Evolutionary conservation across 2,888 invertebrate genomes (phyloP).

Genomic region (Hetaerina titia): DNA sequence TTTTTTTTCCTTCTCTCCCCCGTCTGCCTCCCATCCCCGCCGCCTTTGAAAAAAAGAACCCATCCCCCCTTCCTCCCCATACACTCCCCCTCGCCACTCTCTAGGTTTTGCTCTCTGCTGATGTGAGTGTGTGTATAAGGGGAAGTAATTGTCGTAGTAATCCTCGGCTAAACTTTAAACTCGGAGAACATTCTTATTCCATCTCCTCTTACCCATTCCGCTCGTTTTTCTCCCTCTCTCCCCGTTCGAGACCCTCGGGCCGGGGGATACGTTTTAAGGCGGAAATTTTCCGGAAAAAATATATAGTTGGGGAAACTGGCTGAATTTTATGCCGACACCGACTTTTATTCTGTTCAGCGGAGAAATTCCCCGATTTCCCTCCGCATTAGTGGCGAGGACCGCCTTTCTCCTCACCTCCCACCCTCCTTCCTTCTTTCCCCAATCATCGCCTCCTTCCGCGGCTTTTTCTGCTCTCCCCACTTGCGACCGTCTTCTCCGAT

Average conservation of each 20-base stretch:
- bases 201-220: not conserved
- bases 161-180: constrained; percentile 45
- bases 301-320: not conserved
- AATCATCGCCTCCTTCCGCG: not conserved
- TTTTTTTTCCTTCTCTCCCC: constrained; percentile 17
- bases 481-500: not conserved
- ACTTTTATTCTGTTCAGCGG: constrained; percentile 35
- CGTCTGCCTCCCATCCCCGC: constrained; percentile 67
- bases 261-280: constrained; percentile 2
- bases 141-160: constrained; percentile 17
- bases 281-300: constrained; percentile 9
- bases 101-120: not conserved
- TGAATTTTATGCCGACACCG: not conserved
- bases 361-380: not conserved
- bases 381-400: not conserved
- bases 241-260: not conserved
- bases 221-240: not conserved
- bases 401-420: not conserved
- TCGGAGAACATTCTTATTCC: not conserved
- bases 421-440: not conserved
- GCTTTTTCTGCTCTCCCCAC: not conserved
- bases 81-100: not conserved
- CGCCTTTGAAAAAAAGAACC: constrained; percentile 61
- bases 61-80: constrained; percentile 60
- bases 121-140: not conserved